A percentile compares a stretch with the other conserved stretches of the same genome.
phyloP scores from a whole-genome alignment of 2,888 invertebrate genomes.

The Eugnorisma glareosa region DNA sequence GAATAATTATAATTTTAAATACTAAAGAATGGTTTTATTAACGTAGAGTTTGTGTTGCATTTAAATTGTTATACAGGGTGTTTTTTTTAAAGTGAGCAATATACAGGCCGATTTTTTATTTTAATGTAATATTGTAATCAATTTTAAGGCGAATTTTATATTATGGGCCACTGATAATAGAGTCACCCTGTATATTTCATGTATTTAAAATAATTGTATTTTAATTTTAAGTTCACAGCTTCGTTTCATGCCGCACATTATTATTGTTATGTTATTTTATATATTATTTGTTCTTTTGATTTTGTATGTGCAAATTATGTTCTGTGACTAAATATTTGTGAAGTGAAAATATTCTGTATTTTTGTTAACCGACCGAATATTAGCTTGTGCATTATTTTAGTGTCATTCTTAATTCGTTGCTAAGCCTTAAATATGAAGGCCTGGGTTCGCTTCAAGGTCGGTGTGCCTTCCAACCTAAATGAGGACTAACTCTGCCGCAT shows the following conservation, averaged over 20 bases:
- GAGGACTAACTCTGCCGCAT: too few relatives aligned
- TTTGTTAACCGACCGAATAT: slow-evolving; percentile 23
- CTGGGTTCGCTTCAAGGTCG: not conserved
- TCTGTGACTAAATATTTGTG: slow-evolving; percentile 53
- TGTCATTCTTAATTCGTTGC: not conserved
- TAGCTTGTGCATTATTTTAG: not conserved
- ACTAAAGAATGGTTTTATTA: slow-evolving; percentile 26
- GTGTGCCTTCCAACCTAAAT: too few relatives aligned
- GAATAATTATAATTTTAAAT: slow-evolving; percentile 5
- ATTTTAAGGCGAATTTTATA: not conserved
- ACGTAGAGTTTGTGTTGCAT: slow-evolving; percentile 65
- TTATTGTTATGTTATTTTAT: slow-evolving; percentile 33
- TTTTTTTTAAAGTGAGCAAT: slow-evolving; percentile 22
- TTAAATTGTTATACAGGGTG: slow-evolving; percentile 40
- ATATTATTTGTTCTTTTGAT: slow-evolving; percentile 15
- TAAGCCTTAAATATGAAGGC: not conserved
- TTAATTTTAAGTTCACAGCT: slow-evolving; percentile 49
- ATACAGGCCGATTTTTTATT: slow-evolving; percentile 13
- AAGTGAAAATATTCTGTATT: slow-evolving; percentile 32
- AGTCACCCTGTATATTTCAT: slow-evolving; percentile 12
- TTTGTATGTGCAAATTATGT: slow-evolving; percentile 34
- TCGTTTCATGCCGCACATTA: slow-evolving; percentile 56
- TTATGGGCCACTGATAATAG: not conserved
- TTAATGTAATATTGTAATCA: not conserved
- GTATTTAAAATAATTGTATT: slow-evolving; percentile 24